Conservation (phyloP, 1,140 invertebrate species). For the Neodiprion virginianus region DNA sequence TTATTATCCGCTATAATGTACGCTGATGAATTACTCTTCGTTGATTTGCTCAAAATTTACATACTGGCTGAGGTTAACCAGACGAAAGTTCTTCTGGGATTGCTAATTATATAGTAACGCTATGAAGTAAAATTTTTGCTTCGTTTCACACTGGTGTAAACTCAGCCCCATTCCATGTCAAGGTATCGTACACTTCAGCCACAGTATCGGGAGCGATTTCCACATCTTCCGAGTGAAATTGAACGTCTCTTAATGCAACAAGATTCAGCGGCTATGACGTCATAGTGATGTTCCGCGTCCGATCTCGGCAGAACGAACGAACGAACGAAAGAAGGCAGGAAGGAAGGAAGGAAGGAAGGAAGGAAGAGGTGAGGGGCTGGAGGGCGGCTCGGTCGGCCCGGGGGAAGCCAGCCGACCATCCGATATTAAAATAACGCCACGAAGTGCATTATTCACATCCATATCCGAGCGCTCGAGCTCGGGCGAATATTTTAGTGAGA, state of each 20-base stretch:
- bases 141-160: too few relatives aligned
- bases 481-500: constrained; percentile 13
- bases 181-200: too few relatives aligned
- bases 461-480: constrained; percentile 8
- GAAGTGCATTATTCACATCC: constrained; percentile 18
- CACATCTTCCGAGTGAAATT: neutral
- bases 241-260: neutral
- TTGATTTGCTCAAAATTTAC: too few relatives aligned
- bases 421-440: constrained; percentile 19
- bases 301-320: constrained; percentile 10
- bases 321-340: neutral
- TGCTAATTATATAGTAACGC: too few relatives aligned
- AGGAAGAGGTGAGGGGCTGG: too few relatives aligned
- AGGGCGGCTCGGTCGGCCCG: neutral
- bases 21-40: too few relatives aligned
- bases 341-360: neutral
- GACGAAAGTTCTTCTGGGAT: too few relatives aligned
- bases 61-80: too few relatives aligned
- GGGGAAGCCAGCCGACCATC: neutral
- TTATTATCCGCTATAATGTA: too few relatives aligned
- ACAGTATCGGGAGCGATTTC: neutral
- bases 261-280: constrained; percentile 17
- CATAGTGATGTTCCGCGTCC: constrained; percentile 8
- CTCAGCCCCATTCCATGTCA: too few relatives aligned
- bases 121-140: too few relatives aligned